Percentiles rank a stretch among this genome's conserved stretches.
phyloP scores from a whole-genome alignment of 2,888 invertebrate species.

The Coenonympha arcania region DNA sequence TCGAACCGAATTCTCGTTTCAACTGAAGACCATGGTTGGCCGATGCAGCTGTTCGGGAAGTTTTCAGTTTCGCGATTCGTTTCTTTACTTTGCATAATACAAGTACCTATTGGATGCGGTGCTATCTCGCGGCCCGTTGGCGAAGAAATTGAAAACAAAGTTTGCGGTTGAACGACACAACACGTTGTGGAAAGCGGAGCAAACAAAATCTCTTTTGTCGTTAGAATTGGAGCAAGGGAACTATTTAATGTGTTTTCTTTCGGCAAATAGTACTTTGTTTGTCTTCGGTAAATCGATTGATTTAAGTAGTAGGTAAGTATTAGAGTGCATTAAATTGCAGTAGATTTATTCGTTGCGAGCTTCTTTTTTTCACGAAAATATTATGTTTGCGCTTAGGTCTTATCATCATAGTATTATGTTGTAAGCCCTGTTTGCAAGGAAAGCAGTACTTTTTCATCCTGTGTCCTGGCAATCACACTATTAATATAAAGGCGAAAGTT shows the following conservation, averaged over 20 bases:
- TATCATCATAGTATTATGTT: too few species aligned
- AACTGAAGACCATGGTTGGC: conserved; percentile 8
- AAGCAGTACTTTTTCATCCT: too few species aligned
- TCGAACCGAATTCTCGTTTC: not conserved
- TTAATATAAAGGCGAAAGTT: too few species aligned
- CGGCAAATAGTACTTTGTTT: too few species aligned
- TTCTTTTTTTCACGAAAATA: too few species aligned
- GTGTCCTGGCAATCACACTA: too few species aligned
- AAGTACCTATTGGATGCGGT: conserved; percentile 26
- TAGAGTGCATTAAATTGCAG: too few species aligned
- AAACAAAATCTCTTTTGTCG: conserved; percentile 37
- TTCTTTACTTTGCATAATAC: conserved; percentile 21
- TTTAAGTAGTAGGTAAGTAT: too few species aligned
- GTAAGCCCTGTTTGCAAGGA: too few species aligned
- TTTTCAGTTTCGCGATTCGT: conserved; percentile 23
- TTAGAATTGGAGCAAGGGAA: conserved; percentile 2
- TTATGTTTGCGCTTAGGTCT: not conserved
- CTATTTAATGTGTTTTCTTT: conserved; percentile 12
- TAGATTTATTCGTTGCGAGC: too few species aligned
- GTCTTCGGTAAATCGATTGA: too few species aligned
- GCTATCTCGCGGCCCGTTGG: conserved; percentile 26
- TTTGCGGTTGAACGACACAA: conserved; percentile 39
- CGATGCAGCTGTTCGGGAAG: conserved; percentile 16
- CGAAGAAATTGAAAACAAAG: conserved; percentile 44
- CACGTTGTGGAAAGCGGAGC: conserved; percentile 39